Conservation (phyloP, 2,113 vertebrate species). For the Quiscalus mexicanus region DNA sequence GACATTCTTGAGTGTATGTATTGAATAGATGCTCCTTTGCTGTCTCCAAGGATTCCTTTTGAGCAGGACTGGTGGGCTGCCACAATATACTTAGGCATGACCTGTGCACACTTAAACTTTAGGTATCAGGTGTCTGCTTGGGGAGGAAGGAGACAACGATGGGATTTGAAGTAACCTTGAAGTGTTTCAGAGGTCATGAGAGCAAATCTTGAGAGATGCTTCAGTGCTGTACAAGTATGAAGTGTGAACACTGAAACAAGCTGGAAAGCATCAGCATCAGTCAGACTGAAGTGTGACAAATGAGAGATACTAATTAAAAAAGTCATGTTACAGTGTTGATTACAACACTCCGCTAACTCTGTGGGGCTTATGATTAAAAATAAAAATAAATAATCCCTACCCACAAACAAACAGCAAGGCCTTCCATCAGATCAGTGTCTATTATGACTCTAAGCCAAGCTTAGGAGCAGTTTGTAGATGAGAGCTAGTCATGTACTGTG, state of each 20-base stretch:
- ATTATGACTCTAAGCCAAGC: not conserved
- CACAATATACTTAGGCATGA: too few species aligned
- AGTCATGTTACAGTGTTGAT: not conserved
- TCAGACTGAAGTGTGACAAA: not conserved
- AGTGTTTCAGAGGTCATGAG: not conserved
- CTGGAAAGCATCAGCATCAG: not conserved
- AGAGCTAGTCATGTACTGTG: not conserved
- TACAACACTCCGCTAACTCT: not conserved
- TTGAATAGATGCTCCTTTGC: not conserved
- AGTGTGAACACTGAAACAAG: not conserved
- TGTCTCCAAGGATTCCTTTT: rapidly evolving
- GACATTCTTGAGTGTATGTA: rapidly evolving
- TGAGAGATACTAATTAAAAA: not conserved
- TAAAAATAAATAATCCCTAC: not conserved
- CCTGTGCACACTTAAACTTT: not conserved
- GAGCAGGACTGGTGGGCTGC: not conserved
- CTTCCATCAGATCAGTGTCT: not conserved
- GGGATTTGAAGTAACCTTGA: not conserved
- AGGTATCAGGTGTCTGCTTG: not conserved
- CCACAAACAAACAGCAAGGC: not conserved
- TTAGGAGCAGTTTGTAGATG: not conserved
- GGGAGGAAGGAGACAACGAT: not conserved
- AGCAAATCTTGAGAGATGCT: not conserved
- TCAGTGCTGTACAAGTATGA: not conserved
- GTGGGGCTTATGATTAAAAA: not conserved